A percentile compares a stretch with the other conserved stretches of the same genome.
Conservation (phyloP, 2,888 invertebrate genomes). For the Acrobeloides nanus region DNA sequence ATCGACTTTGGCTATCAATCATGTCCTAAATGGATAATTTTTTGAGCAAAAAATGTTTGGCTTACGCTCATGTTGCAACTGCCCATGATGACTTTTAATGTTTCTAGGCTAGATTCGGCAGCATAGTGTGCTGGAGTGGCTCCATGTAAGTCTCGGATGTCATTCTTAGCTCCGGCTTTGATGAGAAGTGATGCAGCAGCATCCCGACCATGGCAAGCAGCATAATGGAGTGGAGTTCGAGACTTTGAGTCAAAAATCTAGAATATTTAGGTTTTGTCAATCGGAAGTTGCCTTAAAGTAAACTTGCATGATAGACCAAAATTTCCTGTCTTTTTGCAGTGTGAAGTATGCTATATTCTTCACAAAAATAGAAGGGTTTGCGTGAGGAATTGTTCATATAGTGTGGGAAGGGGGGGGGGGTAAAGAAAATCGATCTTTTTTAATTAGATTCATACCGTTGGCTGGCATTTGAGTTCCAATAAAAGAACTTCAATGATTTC, state of each 20-base stretch:
- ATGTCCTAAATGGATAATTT: slow-evolving; percentile 30
- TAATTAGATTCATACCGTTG: no score
- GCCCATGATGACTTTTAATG: slow-evolving; percentile 4
- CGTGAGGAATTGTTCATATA: background rate
- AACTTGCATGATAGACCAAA: no score
- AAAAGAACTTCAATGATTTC: slow-evolving; percentile 30
- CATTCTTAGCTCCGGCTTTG: slow-evolving; percentile 28
- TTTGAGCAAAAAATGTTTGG: background rate
- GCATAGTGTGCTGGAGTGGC: slow-evolving; percentile 51
- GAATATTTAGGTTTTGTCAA: slow-evolving; percentile 4
- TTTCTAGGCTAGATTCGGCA: slow-evolving; percentile 30
- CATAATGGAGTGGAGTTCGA: slow-evolving; percentile 40
- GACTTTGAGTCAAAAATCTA: slow-evolving; percentile 35
- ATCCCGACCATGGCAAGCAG: slow-evolving; percentile 27
- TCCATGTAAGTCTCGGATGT: slow-evolving; percentile 24
- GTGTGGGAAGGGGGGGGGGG: slow-evolving; percentile 1
- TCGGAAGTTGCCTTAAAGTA: no score
- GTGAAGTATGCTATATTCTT: background rate
- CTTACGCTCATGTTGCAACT: background rate
- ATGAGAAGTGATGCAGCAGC: slow-evolving; percentile 35
- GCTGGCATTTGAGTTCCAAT: slow-evolving; percentile 13
- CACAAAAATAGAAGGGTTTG: slow-evolving; percentile 1
- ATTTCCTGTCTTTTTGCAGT: background rate
- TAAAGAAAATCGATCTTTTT: no score
- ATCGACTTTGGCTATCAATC: slow-evolving; percentile 39